Evolutionary conservation across 2,113 vertebrate species (phyloP).

Genomic region (Zosterops hypoxanthus): DNA sequence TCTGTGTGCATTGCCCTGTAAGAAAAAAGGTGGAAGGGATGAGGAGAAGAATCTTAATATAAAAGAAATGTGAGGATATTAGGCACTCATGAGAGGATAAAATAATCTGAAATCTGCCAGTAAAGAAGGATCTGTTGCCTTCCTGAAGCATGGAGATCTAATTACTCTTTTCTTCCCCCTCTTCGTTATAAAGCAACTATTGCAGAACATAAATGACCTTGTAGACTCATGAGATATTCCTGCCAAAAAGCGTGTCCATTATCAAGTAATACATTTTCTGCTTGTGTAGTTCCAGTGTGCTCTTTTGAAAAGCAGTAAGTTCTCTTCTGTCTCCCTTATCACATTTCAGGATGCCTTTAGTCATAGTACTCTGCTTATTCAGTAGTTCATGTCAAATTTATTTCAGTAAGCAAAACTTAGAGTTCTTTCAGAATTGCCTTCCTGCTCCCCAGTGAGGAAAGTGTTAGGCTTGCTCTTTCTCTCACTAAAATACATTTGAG

Average conservation of each 20-base stretch:
- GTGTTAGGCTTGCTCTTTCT: neutral
- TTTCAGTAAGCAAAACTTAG: constrained; percentile 22
- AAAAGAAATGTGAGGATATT: constrained; percentile 36
- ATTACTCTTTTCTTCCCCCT: neutral
- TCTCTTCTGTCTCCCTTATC: constrained; percentile 56
- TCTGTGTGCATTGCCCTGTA: neutral
- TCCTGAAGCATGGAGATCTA: constrained; percentile 41
- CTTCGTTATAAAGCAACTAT: constrained; percentile 45
- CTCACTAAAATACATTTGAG: neutral
- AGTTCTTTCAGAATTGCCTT: neutral
- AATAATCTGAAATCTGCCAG: constrained; percentile 57
- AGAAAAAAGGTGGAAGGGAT: neutral
- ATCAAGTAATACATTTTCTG: constrained; percentile 68
- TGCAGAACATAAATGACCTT: constrained; percentile 56
- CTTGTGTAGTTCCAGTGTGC: constrained; percentile 38
- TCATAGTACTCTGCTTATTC: constrained; percentile 44
- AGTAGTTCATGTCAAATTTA: constrained; percentile 61
- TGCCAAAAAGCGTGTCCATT: constrained; percentile 60
- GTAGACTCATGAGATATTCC: constrained; percentile 25
- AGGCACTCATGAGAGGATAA: constrained; percentile 56
- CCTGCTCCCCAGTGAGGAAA: neutral
- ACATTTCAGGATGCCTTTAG: constrained; percentile 64
- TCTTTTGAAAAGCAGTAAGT: constrained; percentile 52
- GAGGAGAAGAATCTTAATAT: neutral
- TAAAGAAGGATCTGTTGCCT: constrained; percentile 57